Evolutionary conservation across 2,797 vertebrate genomes (phyloP).

Genomic region (Poecilia velifera): DNA sequence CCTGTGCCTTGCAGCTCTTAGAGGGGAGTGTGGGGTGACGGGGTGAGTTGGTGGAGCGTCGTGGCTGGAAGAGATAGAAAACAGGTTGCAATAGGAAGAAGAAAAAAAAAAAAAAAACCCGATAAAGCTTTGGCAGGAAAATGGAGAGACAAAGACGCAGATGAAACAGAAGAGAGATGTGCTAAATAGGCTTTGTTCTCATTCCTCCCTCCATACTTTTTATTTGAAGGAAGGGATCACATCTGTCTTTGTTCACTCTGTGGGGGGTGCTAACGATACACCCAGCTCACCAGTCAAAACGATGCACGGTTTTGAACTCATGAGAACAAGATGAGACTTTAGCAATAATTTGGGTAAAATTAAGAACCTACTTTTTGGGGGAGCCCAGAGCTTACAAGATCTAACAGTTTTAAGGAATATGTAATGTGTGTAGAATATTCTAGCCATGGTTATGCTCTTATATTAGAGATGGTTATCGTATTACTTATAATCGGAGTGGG

Average conservation of each 20-base stretch:
- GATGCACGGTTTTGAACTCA: neutral
- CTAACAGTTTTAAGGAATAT: neutral
- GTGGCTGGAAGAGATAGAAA: slow-evolving; percentile 46
- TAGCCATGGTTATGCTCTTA: neutral
- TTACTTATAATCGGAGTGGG: neutral
- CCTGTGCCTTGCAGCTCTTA: slow-evolving; percentile 90
- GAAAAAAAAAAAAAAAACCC: neutral
- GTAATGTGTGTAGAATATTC: neutral
- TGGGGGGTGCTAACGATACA: neutral
- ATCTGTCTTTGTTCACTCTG: slow-evolving; percentile 49
- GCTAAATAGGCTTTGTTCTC: slow-evolving; percentile 90
- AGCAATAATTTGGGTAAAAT: neutral
- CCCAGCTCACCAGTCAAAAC: neutral
- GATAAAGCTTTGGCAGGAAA: slow-evolving; percentile 1
- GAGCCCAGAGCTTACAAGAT: too few species aligned
- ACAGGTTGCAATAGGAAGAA: slow-evolving; percentile 18
- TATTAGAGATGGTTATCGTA: neutral
- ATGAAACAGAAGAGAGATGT: slow-evolving; percentile 50
- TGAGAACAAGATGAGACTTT: neutral
- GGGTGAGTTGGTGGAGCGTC: slow-evolving; percentile 52
- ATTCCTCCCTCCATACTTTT: slow-evolving; percentile 75
- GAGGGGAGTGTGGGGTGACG: slow-evolving; percentile 81
- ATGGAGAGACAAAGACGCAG: slow-evolving; percentile 38
- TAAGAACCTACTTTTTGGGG: neutral
- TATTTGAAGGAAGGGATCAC: slow-evolving; percentile 81